Base-by-base conservation (phyloP, 2,113 vertebrate genomes). In the Motacilla tschutschensis region DNA sequence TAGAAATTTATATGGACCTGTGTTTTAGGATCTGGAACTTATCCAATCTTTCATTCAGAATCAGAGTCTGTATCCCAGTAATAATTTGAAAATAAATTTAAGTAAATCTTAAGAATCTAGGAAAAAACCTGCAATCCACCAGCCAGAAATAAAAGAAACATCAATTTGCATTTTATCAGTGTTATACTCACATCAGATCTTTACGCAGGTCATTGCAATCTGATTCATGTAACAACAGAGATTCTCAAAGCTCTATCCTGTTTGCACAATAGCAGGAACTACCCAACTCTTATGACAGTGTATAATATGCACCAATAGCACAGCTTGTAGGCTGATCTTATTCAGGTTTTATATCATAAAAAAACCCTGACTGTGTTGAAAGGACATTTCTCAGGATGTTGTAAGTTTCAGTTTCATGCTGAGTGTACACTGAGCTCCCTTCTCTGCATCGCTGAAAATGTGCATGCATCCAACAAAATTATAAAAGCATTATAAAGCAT, bases 361-460 rank as follows among this genome's bases (percentile, higher is more conserved):
- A 44, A 57, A 25, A 33, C 33, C 60, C 18, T 29, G 60, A 28
- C 50, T 70, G 1, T n/a, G 6, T 31, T 53, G 51, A 54, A 82
- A 81, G 38, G 62, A 54, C 33, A 4, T 28, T 92, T 89, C 73
- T 74, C 40, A 41, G 46, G 26, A 78, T 17, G 14, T 22, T 55
- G 40, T 55, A 9, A 77, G n/a, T 89, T 94, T 75, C 85, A 92
- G 62, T 94, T 95, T 89, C 15, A 6, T 70, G 8, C 9, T 65
- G 24, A 89, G 60, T 6, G 5, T 20, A 26, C 5, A 18, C 44
- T 16, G 38, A 72, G 6, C 11, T 84, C 35, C 70, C 7, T 14
- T 8, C 12, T 62, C 43, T 71, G 44, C 35, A 10, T 44, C 73
- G n/a, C 51, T 38, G 28, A 77, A 15, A 55, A 74, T 0, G 0